phyloP scores from a whole-genome alignment of 2,888 invertebrate genomes.

The Napeogenes sylphis region DNA sequence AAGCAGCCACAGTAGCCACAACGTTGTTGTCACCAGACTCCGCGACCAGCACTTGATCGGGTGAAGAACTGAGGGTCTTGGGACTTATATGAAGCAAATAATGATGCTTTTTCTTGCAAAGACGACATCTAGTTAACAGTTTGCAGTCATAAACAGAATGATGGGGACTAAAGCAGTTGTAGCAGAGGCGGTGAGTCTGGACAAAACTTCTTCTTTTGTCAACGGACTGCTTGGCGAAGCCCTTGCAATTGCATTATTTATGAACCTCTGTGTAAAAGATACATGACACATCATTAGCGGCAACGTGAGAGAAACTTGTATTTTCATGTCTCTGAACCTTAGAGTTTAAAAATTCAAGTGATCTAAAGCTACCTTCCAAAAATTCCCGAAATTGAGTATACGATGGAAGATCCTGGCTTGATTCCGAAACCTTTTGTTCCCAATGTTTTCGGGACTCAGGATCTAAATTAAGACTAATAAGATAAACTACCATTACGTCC shows the following conservation, averaged over 20 bases:
- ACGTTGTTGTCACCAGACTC: not conserved
- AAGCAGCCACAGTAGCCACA: not conserved
- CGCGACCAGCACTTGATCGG: not conserved
- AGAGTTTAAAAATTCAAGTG: conserved; percentile 27
- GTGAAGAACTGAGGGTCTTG: too few species aligned
- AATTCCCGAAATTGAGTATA: conserved; percentile 23
- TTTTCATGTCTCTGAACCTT: conserved; percentile 3
- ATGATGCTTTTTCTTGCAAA: too few species aligned
- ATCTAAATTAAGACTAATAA: not conserved
- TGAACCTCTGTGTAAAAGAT: conserved; percentile 32
- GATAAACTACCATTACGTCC: conserved; percentile 13
- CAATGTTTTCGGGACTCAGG: conserved; percentile 5
- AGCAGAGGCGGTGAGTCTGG: conserved; percentile 20
- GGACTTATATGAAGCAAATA: too few species aligned
- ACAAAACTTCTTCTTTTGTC: too few species aligned
- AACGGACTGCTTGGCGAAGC: conserved; percentile 5
- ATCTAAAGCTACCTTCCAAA: conserved; percentile 8
- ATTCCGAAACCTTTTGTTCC: not conserved
- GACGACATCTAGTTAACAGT: too few species aligned
- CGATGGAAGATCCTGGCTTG: conserved; percentile 25
- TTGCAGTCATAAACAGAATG: conserved; percentile 25
- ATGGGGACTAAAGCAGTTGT: conserved; percentile 32
- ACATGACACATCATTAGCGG: conserved; percentile 18
- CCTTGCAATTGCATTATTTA: conserved; percentile 29
- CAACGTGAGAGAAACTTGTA: not conserved